Evolutionary conservation across 2,797 vertebrate species (phyloP), one percentile per base, ranked within the genome.

Genomic region (Eurystomus glaucurus): DNA sequence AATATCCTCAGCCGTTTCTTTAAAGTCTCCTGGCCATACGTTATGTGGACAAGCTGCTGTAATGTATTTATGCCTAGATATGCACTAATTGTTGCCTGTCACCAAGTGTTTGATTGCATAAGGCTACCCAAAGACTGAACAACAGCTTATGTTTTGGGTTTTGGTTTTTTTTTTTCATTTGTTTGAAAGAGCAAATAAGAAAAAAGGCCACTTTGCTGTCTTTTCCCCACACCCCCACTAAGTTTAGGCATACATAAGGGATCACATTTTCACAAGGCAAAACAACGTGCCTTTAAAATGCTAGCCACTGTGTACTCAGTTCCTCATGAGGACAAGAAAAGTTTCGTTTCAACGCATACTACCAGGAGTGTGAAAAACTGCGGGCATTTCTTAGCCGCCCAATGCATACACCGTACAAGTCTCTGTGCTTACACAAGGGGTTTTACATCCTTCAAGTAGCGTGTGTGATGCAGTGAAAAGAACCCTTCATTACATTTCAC

Each of bases 341-440:
- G 9, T 60, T 89, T 79, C 6, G 9, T 70, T 79, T 74, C 62
- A 50, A 25, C 3, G 6, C 23, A 5, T 78, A 10, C 11, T n/a
- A 25, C 14, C 14, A 29, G 25, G 14, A 17, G 5, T 55, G 35
- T 58, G 13, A 35, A 69, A 75, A 60, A 29, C 41, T 90, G 17
- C 26, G 25, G 58, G 15, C 2, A 2, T 48, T 76, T 51, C 57
- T 41, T 35, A 78, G 39, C 51, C 35, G 46, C 18, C 12, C 14
- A 35, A 2, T 0, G 0, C 11, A 19, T 19, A 17, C 6, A 23
- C 14, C 14, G 2, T 8, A 74, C 18, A 60, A 55, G 11, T 15
- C 33, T 26, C 41, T 45, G 28, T 74, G 57, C 37, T 72, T 55
- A 13, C 41, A 16, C 28, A 21, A 52, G 39, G 9, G 20, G 16